Base-by-base conservation (phyloP, 2,797 vertebrate species). In the Ptychadena robeensis region DNA sequence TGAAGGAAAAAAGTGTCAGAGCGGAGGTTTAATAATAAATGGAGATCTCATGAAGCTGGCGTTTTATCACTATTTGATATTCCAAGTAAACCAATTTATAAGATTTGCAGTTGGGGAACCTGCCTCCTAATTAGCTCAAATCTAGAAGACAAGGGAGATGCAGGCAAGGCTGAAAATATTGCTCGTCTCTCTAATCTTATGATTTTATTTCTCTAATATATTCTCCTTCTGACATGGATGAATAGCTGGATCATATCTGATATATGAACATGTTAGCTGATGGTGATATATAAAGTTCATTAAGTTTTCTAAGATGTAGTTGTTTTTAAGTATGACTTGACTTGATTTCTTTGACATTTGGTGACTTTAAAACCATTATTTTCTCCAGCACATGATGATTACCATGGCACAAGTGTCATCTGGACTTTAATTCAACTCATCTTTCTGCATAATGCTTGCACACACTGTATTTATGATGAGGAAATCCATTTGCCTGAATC, bases 11-110 rank as follows among this genome's bases (percentile, higher is more conserved):
- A 74, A 79, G 74, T 73, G 75, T 79, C 71, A 75, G 82, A 71
- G 57, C 75, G 25, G 32, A 34, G 14, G 76, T 85, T 85, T 80
- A 85, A 85, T 85, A 85, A 85, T 85, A 85, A 81, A 85, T 85
- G 83, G 27, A 57, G 48, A 57, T 68, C 72, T 80, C 30, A 57
- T 34, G 53, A 69, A 80, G 77, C 57, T 31, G 48, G 40, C 27
- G 53, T 71, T 85, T 80, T 84, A 80, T 70, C 77, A 68, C 31
- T 48, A 67, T 80, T 80, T 85, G 72, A 85, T 85, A 75, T 76
- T 79, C 72, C 72, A 38, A 80, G 71, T 80, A 85, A 85, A 85
- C 78, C 83, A 85, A 85, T 81, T 80, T 85, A 69, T 85, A 48
- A 81, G 70, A 80, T 75, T 80, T 84, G 71, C 65, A 32, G 66